Evolutionary conservation across 2,888 invertebrate genomes (phyloP), one percentile per base, ranked within the genome.

Genomic region (Osmoderma eremita): DNA sequence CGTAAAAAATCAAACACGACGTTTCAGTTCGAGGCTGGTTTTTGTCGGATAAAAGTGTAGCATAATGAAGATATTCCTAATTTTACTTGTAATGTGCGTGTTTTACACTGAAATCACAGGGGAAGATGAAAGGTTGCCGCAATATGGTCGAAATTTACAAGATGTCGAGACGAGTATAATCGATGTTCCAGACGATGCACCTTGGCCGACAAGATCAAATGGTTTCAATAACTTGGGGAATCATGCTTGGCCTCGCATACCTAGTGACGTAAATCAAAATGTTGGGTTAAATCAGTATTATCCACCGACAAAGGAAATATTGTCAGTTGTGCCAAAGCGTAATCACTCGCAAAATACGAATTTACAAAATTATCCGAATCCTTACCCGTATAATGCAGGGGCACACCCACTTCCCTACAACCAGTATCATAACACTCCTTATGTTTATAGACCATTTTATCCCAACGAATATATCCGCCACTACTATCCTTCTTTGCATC

Each of bases 391-490:
- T 15, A 2, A 18, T 39, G 39, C 2, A 6, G 13, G 17, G 1
- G 12, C 18, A n/a, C 17, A 54, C 39, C 2, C 10, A 5, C 18
- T 17, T 15, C 30, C 13, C 15, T 12, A 24, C 24, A 51, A 13
- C 3, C 20, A 15, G 10, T 36, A 36, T 18, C 12, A 10, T 38
- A 45, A 15, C 12, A 13, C 13, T 1, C 24, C 42, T 4, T 20
- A 45, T 15, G 15, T 30, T 3, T 61, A 61, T 36, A 30, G 58
- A 30, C 58, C 58, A 15, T 45, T 61, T 45, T 61, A 61, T 30
- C 45, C 58, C 5, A 24, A 45, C 12, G 22, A 24, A 30, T 61
- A 61, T 2, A 17, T 61, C 1, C 36, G 10, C 1, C 22, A 10
- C 1, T 3, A 45, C 12, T 61, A 61, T 45, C 58, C 58, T 24